Base-by-base conservation (phyloP, 2,888 invertebrate genomes). In the Chrysolina oricalcia region DNA sequence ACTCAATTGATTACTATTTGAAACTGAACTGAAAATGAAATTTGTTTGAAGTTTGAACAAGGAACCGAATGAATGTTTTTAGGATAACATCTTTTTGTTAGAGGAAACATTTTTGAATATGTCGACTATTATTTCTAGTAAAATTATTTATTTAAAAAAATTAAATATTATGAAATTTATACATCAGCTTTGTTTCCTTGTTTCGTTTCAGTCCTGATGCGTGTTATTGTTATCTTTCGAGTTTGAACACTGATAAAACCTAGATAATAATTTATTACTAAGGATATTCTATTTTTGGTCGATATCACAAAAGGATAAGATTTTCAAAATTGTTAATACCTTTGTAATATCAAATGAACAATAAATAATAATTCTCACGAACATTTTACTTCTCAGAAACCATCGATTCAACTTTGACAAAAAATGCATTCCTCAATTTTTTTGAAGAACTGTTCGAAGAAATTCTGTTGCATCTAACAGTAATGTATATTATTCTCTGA, bases 161-260 rank as follows among this genome's bases (percentile, higher is more conserved):
- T 35, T 35, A 8, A 35, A 8, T 35, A 35, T 6, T 35, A 8
- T 35, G 35, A 46, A 46, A 46, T 46, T 46, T 15, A 46, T 15
- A 46, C 15, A 15, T 46, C 46, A 46, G 5, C n/a, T 46, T n/a
- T 8, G 13, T 43, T 59, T 15, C 23, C 15, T 15, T 19, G 48
- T 66, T 19, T 64, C 43, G 63, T 65, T 65, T 21, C 64, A 65
- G 2, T 46, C 23, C 21, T 27, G n/a, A n/a, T n/a, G 23, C 15
- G 15, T 35, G 35, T 62, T 23, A 13, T 62, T 53, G 21, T 27
- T 67, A 43, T 66, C 66, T 50, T 27, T 50, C 17, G 11, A 68
- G 53, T 68, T 68, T 68, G 68, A 27, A 68, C 68, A 68, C 6
- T 68, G 68, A 68, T 68, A 68, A 68, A 68, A 68, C 48, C 35